Evolutionary conservation across 2,888 invertebrate species (phyloP).

Genomic region (Drosophila pegasa): DNA sequence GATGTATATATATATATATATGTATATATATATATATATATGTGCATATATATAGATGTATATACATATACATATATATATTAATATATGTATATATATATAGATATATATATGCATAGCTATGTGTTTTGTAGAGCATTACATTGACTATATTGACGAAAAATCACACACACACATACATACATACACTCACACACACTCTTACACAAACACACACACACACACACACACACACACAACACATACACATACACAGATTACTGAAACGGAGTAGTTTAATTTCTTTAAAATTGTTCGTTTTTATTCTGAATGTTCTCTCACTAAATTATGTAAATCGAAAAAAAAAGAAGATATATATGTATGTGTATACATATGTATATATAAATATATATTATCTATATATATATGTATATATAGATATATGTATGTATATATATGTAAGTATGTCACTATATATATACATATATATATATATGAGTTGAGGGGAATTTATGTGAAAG

Average conservation of each 20-base stretch:
- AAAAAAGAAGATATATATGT: too few relatives aligned
- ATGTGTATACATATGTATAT: constrained; percentile 3
- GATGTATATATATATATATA: not conserved
- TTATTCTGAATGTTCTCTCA: constrained; percentile 32
- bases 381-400: constrained; percentile 1
- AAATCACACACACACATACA: not conserved
- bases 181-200: not conserved
- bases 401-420: not conserved
- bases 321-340: constrained; percentile 5
- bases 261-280: not conserved
- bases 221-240: not conserved
- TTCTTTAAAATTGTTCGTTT: constrained; percentile 23
- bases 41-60: not conserved
- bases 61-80: not conserved
- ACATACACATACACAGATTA: not conserved
- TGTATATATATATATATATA: not conserved
- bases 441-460: not conserved
- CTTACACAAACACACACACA: not conserved
- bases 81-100: not conserved
- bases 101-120: not conserved
- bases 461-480: not conserved
- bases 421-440: not conserved
- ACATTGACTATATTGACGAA: constrained; percentile 8
- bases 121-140: not conserved
- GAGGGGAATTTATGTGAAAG: not conserved